phyloP scores from a whole-genome alignment of 2,888 invertebrate genomes.

The Plagodis dolabraria region DNA sequence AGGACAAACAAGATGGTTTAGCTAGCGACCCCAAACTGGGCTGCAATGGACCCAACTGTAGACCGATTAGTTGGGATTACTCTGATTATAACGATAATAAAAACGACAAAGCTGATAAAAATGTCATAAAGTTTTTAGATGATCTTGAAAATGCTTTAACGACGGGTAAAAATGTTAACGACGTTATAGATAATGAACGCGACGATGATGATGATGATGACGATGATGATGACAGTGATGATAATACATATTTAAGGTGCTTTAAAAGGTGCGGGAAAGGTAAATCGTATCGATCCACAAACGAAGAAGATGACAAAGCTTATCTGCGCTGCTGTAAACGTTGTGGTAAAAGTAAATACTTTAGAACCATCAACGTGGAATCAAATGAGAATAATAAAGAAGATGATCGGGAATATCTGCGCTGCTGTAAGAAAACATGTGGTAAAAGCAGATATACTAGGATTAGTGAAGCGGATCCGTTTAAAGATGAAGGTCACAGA shows the following conservation, averaged over 20 bases:
- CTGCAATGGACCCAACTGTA: conserved; percentile 21
- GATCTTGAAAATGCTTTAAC: conserved; percentile 1
- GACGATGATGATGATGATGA: conserved; percentile 1
- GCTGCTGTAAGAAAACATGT: conserved; percentile 12
- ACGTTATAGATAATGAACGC: not conserved
- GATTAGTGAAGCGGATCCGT: conserved; percentile 2
- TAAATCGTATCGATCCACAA: not conserved
- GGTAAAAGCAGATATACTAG: conserved; percentile 1
- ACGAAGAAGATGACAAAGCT: not conserved
- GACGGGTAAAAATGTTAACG: not conserved
- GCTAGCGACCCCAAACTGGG: conserved; percentile 6
- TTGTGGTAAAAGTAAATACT: not conserved
- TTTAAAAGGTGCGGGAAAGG: conserved; percentile 7
- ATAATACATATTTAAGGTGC: conserved; percentile 8
- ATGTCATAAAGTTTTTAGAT: conserved; percentile 3
- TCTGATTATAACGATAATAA: conserved; percentile 9
- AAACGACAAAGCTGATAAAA: conserved; percentile 7
- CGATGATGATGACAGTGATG: not conserved
- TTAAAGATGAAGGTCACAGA: conserved; percentile 5
- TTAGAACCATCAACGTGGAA: not conserved
- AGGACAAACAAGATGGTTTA: conserved; percentile 6
- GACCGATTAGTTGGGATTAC: not conserved
- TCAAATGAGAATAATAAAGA: not conserved
- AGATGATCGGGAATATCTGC: conserved; percentile 1
- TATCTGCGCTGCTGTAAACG: conserved; percentile 1